Evolutionary conservation across 2,888 invertebrate genomes (phyloP), one percentile per base, ranked within the genome.

Genomic region (Agonopterix subpropinquella): DNA sequence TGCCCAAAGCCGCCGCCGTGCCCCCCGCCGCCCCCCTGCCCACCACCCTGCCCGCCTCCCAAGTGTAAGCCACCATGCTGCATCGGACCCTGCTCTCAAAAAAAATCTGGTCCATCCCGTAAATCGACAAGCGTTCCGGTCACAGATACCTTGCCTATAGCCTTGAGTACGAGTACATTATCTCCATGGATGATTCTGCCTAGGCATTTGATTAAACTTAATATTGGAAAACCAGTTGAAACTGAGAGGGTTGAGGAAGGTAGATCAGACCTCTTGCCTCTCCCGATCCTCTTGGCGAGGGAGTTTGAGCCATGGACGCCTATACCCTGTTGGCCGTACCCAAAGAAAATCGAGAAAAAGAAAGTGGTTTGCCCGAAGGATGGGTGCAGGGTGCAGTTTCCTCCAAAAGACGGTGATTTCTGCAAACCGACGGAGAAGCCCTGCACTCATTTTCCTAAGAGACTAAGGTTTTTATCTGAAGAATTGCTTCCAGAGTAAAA

Each of bases 1-100:
- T n/a, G 10, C n/a, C 39, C 42, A 37, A 9, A 9, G 3, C 42
- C 42, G 8, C 42, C 42, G 2, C 8, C 4, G 1, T 42, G 42
- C 8, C 42, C 42, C 3, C 41, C 42, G 3, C 42, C 42, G 8
- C 42, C 42, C 8, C 8, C 5, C 8, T 42, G 42, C 8, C 42
- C 42, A 42, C 39, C 39, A 9, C 42, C 42, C 10, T 42, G 42
- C 39, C 39, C 39, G 9, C 10, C 39, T 4, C 10, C 39, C n/a
- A 42, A 51, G 1, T 51, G 18, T 18, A 4, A 4, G 2, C 18
- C 18, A 3, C 37, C 37, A 2, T 18, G 54, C 5, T 55, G 54
- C 35, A n/a, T 11, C 1, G 51, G 47, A 2, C 39, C 48, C 0
- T 39, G 39, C 39, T 5, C 10, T 39, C 39, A 28, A 28, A 28